phyloP scores from a whole-genome alignment of 2,797 vertebrate genomes.

The Poecile montanus region DNA sequence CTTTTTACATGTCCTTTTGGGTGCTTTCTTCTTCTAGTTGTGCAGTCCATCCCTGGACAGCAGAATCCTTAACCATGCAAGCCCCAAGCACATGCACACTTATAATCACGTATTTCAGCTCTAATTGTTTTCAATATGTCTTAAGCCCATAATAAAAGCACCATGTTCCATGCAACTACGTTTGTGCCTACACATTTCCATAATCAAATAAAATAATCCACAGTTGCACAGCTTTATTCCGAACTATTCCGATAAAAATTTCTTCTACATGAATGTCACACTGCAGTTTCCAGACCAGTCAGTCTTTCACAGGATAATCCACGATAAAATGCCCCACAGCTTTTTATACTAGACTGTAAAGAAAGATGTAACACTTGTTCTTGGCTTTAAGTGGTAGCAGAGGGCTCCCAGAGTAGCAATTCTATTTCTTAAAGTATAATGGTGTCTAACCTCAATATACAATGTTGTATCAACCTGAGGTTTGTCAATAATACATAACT shows the following conservation, averaged over 20 bases:
- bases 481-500: neutral
- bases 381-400: neutral
- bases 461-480: neutral
- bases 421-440: neutral
- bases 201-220: neutral
- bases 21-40: neutral
- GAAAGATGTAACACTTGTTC: neutral
- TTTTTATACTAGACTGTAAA: conserved; percentile 3
- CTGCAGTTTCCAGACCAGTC: neutral
- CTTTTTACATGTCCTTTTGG: neutral
- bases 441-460: neutral
- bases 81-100: neutral
- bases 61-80: neutral
- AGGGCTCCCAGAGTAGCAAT: neutral
- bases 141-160: neutral
- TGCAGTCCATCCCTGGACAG: neutral
- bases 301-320: neutral
- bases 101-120: neutral
- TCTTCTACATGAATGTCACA: neutral
- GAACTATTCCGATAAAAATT: accelerated
- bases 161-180: neutral
- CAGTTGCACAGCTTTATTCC: neutral
- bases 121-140: neutral
- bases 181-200: neutral
- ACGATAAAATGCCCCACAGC: conserved; percentile 2